A percentile compares a stretch with the other conserved stretches of the same genome.
Conservation (phyloP, 2,888 invertebrate genomes). For the Hyposoter dolosus region DNA sequence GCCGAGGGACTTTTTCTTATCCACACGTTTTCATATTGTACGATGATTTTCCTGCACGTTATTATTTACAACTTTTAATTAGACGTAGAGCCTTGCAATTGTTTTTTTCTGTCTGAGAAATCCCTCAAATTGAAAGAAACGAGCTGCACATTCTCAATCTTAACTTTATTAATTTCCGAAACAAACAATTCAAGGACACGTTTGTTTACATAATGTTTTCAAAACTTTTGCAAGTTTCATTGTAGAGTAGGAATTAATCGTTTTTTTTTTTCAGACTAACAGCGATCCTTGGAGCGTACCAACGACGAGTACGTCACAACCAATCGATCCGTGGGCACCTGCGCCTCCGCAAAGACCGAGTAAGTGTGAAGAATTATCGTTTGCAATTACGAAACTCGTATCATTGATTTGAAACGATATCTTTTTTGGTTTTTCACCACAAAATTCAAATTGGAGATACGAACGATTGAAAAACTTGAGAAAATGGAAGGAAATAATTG, state of each 20-base stretch:
- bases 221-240: neutral
- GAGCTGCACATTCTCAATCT: neutral
- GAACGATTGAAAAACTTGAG: neutral
- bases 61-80: neutral
- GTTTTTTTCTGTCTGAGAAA: neutral
- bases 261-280: slow-evolving; percentile 64
- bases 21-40: neutral
- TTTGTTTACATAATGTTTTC: neutral
- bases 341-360: slow-evolving; percentile 83
- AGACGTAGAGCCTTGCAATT: neutral
- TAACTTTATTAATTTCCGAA: neutral
- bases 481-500: neutral
- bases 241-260: neutral
- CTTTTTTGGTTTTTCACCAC: neutral
- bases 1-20: neutral
- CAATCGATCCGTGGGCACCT: slow-evolving; percentile 88
- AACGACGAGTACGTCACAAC: slow-evolving; percentile 83
- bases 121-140: neutral
- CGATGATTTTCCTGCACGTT: neutral
- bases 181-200: neutral
- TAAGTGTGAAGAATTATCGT: slow-evolving; percentile 69
- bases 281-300: slow-evolving; percentile 88
- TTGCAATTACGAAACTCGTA: neutral
- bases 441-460: neutral
- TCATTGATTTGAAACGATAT: neutral